Percentiles rank a stretch among this genome's conserved stretches.
These are phyloP conservation scores for Pantherophis vulpinus DNA, from an alignment of 2,797 vertebrate species.

Conservation along the genomic window DNA sequence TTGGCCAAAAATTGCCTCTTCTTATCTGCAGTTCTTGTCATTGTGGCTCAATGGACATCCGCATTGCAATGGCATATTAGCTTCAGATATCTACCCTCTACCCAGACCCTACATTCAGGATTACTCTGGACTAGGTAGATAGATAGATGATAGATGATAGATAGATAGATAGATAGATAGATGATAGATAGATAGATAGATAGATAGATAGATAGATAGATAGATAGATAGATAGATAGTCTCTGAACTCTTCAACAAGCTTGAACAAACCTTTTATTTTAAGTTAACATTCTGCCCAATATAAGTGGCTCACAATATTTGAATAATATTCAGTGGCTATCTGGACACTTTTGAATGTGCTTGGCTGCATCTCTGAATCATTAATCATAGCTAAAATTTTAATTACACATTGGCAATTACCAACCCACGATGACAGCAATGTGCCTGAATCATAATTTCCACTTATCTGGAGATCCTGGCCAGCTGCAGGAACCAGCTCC, in stretches of 20 bases:
- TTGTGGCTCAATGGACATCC: not conserved
- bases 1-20: not conserved
- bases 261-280: not conserved
- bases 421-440: not conserved
- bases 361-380: not conserved
- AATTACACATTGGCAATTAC: not conserved
- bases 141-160: too few species aligned
- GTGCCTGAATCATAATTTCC: not conserved
- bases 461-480: not conserved
- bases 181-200: not conserved
- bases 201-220: too few species aligned
- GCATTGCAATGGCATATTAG: not conserved
- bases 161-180: too few species aligned
- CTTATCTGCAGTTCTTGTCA: not conserved
- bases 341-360: not conserved
- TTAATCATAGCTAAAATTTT: not conserved
- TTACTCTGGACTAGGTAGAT: not conserved
- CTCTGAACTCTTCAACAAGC: not conserved
- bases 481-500: not conserved
- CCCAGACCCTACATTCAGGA: not conserved
- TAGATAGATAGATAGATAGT: not conserved
- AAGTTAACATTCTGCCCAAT: not conserved
- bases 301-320: not conserved
- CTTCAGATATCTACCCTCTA: not conserved
- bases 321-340: not conserved